Percentiles rank a stretch among this genome's conserved stretches.
phyloP scores from a whole-genome alignment of 2,888 invertebrate species.

The Spatulosminthurus flaviceps region DNA sequence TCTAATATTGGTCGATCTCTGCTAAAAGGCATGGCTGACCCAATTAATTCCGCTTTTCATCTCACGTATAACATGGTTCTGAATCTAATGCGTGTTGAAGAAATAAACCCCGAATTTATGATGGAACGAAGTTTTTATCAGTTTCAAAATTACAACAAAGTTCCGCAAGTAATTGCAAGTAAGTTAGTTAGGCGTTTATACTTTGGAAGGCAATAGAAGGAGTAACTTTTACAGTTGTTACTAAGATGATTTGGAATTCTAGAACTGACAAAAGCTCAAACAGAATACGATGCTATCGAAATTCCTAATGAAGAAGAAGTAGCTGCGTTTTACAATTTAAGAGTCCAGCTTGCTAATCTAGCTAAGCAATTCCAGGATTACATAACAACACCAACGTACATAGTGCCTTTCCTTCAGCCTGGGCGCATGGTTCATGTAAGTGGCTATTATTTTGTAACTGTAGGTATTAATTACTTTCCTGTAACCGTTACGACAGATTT shows the following conservation, averaged over 20 bases:
- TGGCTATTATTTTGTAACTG: not conserved
- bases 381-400: conserved; percentile 81
- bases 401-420: conserved; percentile 93
- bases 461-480: too few species aligned
- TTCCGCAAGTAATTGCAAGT: conserved; percentile 90
- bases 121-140: conserved; percentile 97
- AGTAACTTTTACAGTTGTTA: too few species aligned
- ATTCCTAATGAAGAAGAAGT: conserved; percentile 80
- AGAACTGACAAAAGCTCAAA: conserved; percentile 76
- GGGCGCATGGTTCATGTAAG: conserved; percentile 89
- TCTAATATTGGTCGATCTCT: conserved; percentile 70
- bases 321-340: conserved; percentile 83
- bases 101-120: conserved; percentile 99
- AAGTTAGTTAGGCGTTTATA: conserved; percentile 66
- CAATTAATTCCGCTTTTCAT: conserved; percentile 98
- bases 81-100: conserved; percentile 94
- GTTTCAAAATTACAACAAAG: conserved; percentile 96
- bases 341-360: conserved; percentile 80
- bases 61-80: conserved; percentile 99
- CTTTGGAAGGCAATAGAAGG: not conserved
- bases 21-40: conserved; percentile 86
- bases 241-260: conserved; percentile 63
- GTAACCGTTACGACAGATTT: too few species aligned
- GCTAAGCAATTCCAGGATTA: conserved; percentile 79
- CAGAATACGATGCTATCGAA: conserved; percentile 73